A percentile compares a stretch with the other conserved stretches of the same genome.
phyloP scores from a whole-genome alignment of 2,888 invertebrate species.

The Drosophila mettleri region DNA sequence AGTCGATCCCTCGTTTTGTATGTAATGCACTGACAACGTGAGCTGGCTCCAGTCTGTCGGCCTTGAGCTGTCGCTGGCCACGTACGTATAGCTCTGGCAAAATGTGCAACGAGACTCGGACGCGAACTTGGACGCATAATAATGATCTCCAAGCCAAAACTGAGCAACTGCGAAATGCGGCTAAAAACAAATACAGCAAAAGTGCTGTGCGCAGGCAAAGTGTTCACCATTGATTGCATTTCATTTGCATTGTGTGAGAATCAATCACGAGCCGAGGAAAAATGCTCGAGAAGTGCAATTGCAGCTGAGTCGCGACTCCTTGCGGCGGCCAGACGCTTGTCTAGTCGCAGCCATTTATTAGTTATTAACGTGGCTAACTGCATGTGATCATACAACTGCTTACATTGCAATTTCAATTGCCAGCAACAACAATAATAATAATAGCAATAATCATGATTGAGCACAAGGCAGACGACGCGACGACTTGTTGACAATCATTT shows the following conservation, averaged over 20 bases:
- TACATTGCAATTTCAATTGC: conserved; percentile 37
- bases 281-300: not conserved
- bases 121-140: conserved; percentile 74
- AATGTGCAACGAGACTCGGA: conserved; percentile 64
- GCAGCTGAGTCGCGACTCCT: conserved; percentile 3
- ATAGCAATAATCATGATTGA: conserved; percentile 64
- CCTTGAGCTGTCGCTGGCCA: conserved; percentile 77
- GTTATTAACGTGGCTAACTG: conserved; percentile 58
- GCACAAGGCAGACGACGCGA: conserved; percentile 73
- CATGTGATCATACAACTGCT: conserved; percentile 55
- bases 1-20: conserved; percentile 9
- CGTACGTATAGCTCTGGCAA: conserved; percentile 65
- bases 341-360: conserved; percentile 63
- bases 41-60: conserved; percentile 61
- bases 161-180: conserved; percentile 27
- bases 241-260: conserved; percentile 78
- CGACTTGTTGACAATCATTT: conserved; percentile 67
- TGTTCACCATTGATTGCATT: conserved; percentile 71
- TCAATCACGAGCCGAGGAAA: conserved; percentile 57
- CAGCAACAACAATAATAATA: conserved; percentile 29
- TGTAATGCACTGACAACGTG: conserved; percentile 42
- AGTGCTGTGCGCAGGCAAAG: conserved; percentile 30
- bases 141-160: conserved; percentile 63
- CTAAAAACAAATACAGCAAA: conserved; percentile 26
- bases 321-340: conserved; percentile 35